phyloP scores from a whole-genome alignment of 2,888 invertebrate species.

The Eupithecia centaureata region DNA sequence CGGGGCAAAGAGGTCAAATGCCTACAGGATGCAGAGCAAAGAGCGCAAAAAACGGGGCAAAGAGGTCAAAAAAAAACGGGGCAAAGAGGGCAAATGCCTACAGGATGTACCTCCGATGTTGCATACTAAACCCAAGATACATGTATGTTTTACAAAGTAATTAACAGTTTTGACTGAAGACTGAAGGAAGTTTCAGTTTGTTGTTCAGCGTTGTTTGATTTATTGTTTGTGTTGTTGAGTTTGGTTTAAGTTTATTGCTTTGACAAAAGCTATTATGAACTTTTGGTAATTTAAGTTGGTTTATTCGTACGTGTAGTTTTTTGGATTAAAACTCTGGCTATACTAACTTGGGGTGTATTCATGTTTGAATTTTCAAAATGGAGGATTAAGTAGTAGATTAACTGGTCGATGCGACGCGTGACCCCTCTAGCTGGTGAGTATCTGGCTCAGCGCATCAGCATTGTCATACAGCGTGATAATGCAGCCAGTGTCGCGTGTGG shows the following conservation, averaged over 20 bases:
- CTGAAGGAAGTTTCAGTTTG: conserved; percentile 12
- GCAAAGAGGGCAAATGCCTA: background rate
- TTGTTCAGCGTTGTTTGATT: conserved; percentile 16
- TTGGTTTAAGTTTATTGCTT: conserved; percentile 15
- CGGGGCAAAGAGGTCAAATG: background rate
- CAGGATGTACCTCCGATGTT: background rate
- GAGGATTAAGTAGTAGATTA: no score
- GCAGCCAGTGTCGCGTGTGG: no score
- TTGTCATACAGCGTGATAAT: no score
- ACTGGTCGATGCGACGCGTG: no score
- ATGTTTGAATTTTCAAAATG: no score
- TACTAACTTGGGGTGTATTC: background rate
- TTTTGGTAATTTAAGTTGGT: conserved; percentile 4
- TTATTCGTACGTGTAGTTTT: background rate
- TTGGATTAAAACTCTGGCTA: background rate
- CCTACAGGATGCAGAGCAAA: background rate
- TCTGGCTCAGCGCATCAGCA: no score
- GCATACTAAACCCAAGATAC: background rate
- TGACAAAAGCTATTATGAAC: conserved; percentile 17
- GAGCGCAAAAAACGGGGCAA: no score
- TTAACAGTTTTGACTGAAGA: conserved; percentile 16
- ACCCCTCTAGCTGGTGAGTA: no score
- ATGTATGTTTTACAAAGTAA: conserved; percentile 27
- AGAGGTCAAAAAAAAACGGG: no score
- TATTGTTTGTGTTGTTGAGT: conserved; percentile 15